Evolutionary conservation across 35 echinoderm and acorn worm species (phyloP).

Genomic region (Heliocidaris erythrogramma): DNA sequence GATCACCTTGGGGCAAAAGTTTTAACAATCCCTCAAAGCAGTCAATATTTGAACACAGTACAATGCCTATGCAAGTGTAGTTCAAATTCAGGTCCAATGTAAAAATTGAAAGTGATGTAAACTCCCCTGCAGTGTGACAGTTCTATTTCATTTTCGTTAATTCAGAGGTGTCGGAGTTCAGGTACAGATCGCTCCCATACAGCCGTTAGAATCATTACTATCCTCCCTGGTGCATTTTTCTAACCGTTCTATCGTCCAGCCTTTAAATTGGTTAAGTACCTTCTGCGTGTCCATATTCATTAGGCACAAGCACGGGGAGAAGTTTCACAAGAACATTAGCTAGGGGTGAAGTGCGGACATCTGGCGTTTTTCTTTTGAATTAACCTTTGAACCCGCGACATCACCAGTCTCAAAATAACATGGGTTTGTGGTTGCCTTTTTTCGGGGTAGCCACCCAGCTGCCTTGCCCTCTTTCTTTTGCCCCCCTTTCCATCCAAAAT

Average conservation of each 20-base stretch:
- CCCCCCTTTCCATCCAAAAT: neutral
- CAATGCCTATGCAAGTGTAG: no score
- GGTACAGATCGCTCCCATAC: neutral
- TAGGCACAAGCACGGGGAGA: neutral
- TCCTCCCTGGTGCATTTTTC: neutral
- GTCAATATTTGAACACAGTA: no score
- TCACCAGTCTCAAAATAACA: neutral
- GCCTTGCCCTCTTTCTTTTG: neutral
- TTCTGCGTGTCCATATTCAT: neutral
- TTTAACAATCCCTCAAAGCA: no score
- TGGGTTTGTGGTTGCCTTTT: neutral
- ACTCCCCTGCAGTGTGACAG: neutral
- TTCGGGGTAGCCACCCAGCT: neutral
- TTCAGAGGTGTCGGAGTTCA: neutral
- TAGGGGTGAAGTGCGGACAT: neutral
- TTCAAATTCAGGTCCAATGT: no score
- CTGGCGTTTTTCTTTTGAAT: slow-evolving; percentile 2
- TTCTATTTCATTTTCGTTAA: slow-evolving; percentile 5
- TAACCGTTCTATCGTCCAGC: neutral
- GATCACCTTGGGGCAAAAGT: no score
- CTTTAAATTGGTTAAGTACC: neutral
- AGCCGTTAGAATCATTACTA: neutral
- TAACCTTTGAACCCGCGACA: neutral
- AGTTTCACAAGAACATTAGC: neutral
- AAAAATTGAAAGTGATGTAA: neutral